These are phyloP conservation scores for Microtus ochrogaster DNA, from an alignment of 2,113 vertebrate genomes.

Conservation along the genomic window DNA sequence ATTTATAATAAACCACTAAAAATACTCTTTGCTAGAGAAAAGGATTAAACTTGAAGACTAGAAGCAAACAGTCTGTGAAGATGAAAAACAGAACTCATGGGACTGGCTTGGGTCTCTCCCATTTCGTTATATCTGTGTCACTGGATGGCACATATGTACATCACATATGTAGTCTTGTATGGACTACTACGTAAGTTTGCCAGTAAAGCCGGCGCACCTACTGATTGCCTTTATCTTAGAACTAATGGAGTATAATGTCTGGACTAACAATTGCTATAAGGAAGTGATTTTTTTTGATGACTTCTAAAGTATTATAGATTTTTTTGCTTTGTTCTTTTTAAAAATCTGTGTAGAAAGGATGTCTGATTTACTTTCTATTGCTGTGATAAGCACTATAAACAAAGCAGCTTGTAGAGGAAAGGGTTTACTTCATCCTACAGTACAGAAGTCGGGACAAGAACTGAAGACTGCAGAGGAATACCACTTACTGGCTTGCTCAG, in stretches of 20 bases:
- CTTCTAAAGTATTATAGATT: constrained; percentile 10
- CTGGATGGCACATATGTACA: neutral
- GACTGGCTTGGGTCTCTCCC: neutral
- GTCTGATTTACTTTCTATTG: neutral
- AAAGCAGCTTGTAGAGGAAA: neutral
- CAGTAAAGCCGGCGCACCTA: neutral
- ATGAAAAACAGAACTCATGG: neutral
- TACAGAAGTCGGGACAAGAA: neutral
- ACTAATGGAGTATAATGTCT: neutral
- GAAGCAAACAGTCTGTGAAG: neutral
- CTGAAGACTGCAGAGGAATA: neutral
- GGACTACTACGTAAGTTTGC: neutral
- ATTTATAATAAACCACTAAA: neutral
- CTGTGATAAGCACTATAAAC: neutral
- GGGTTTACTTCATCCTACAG: neutral
- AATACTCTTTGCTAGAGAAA: constrained; percentile 22
- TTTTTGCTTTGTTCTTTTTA: neutral
- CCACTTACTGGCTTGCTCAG: neutral
- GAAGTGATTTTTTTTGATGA: constrained; percentile 1
- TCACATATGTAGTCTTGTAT: neutral
- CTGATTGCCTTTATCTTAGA: neutral
- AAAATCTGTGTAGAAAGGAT: neutral
- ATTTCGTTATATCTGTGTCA: neutral
- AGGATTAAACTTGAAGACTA: neutral
- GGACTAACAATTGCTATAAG: neutral